Evolutionary conservation across 2,888 invertebrate genomes (phyloP), one percentile per base, ranked within the genome.

Genomic region (Conops quadrifasciatus): DNA sequence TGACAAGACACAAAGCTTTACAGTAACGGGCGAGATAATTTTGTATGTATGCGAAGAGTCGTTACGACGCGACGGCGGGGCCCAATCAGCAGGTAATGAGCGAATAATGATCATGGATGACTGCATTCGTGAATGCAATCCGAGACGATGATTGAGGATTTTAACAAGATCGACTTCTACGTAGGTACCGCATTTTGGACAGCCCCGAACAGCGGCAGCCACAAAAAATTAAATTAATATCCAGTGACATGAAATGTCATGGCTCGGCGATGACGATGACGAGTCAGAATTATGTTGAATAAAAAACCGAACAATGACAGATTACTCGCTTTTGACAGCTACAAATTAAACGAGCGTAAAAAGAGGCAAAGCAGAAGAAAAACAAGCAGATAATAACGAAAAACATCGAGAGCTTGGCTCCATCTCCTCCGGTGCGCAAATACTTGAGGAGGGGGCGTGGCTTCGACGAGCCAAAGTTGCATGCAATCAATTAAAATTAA

Each of bases 311-410:
- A 66, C 66, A 66, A 36, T 66, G 66, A 66, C 66, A 66, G 66
- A 66, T 66, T 53, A 66, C 43, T 53, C 66, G 56, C 66, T 43
- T 56, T 19, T 66, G 66, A 66, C 66, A 66, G 66, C 66, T 56
- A 66, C 66, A 66, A 67, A 67, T 67, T 67, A 45, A 67, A 56
- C 43, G 53, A 56, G 47, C 58, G 47, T 45, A 16, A 19, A 30
- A 19, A 59, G 19, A 15, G n/a, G 16, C 28, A 58, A 58, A 24
- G 26, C 21, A 58, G 21, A 26, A 58, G 58, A 26, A 58, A 16
- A 13, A 58, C 45, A 5, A n/a, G n/a, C n/a, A n/a, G n/a, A n/a
- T n/a, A n/a, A n/a, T n/a, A n/a, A n/a, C 36, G 36, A 36, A 36
- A 9, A 36, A 9, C 36, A 7, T 36, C n/a, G n/a, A n/a, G n/a